Percentiles rank a stretch among this genome's conserved stretches.
These are phyloP conservation scores for Acanthosepion pharaonis DNA, from an alignment of 2,888 invertebrate species.

Conservation along the genomic window DNA sequence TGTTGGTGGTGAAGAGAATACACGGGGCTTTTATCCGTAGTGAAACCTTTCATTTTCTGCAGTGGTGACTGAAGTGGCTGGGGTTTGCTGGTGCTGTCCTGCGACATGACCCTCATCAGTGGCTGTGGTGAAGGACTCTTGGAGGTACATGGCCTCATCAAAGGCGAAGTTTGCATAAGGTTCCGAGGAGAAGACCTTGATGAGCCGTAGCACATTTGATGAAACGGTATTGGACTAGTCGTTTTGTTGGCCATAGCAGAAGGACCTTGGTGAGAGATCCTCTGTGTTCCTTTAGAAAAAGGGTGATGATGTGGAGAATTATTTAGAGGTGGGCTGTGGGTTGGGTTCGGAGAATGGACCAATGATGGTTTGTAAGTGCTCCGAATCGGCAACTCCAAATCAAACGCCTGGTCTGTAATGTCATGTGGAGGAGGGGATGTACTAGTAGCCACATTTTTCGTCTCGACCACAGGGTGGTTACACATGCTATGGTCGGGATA, in stretches of 20 bases:
- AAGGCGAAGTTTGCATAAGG: neutral
- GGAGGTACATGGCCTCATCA: conserved; percentile 34
- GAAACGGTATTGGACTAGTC: conserved; percentile 43
- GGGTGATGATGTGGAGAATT: neutral
- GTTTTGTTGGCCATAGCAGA: conserved; percentile 10
- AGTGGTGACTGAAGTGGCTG: neutral
- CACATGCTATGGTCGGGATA: conserved; percentile 38
- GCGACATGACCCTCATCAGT: conserved; percentile 5
- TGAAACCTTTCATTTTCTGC: neutral
- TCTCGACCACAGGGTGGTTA: neutral
- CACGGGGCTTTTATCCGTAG: neutral
- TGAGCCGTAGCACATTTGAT: conserved; percentile 6
- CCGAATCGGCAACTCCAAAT: neutral
- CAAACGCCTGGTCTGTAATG: neutral
- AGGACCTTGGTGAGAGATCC: conserved; percentile 1
- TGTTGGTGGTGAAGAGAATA: conserved; percentile 34
- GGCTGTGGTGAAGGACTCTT: conserved; percentile 43
- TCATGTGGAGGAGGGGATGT: conserved; percentile 42
- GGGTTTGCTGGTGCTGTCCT: neutral
- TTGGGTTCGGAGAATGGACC: neutral
- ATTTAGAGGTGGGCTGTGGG: neutral
- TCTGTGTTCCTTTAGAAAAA: neutral
- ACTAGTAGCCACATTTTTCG: conserved; percentile 38
- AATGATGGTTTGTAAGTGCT: neutral
- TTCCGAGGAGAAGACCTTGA: conserved; percentile 34